Base-by-base conservation (phyloP, 2,797 vertebrate genomes). In the Emys orbicularis region DNA sequence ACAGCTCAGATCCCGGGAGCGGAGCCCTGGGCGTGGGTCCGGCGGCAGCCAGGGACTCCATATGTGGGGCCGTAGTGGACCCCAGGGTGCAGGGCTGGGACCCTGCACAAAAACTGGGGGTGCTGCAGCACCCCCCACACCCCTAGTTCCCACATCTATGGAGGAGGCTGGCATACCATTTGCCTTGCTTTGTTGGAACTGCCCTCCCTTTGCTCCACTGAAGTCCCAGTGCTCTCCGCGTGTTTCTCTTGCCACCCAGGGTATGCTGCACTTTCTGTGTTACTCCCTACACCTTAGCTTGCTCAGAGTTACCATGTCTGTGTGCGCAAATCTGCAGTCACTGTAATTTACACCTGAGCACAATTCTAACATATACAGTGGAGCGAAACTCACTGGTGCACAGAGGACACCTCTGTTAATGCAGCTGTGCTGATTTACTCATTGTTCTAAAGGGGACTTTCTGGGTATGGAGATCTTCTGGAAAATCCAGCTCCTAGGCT, bases 311-410 rank as follows among this genome's bases (percentile, higher is more conserved):
- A 82, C 77, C n/a, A 3, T 31, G 34, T 5, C 47, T 54, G 8
- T 47, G 18, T 23, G 41, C 3, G 10, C 25, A 31, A 44, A 81
- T 16, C 8, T 44, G 80, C 37, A 44, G 80, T 54, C 53, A 41
- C 54, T 57, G 50, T 27, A 25, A 27, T 74, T 13, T 44, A 74
- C 37, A 44, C 7, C 6, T 21, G 25, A 8, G 37, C 8, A 27
- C 41, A 57, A 23, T 68, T n/a, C n/a, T 23, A 41, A n/a, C 65
- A 41, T 23, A 23, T 18, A 21, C 41, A 31, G 53, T 8, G 41
- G 27, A 16, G 29, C 56, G 21, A 41, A 81, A 34, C 13, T 68
- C 77, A 49, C 18, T 0, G 0, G 29, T 79, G 11, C 0, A 0
- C 4, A 23, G 37, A 74, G 74, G 77, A 68, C 37, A 31, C 76